Conservation (phyloP, 2,888 invertebrate genomes). For the Pterostichus madidus region DNA sequence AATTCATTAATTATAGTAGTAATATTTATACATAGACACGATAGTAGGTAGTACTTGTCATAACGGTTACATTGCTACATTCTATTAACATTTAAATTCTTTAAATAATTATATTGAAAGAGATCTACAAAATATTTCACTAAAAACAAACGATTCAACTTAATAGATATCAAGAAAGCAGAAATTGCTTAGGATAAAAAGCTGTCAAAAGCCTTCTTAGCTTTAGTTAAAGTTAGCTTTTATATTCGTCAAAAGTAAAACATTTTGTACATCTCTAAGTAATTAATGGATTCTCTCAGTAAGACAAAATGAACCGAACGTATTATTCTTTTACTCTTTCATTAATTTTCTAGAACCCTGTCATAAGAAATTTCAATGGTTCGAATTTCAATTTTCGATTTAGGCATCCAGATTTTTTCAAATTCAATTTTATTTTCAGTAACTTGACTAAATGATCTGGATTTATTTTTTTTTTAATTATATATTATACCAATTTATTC, state of each 20-base stretch:
- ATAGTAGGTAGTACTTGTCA: slow-evolving; percentile 51
- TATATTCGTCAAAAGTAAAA: slow-evolving; percentile 5
- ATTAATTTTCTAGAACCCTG: slow-evolving; percentile 64
- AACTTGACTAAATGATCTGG: slow-evolving; percentile 60
- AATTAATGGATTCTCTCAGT: slow-evolving; percentile 35
- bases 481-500: slow-evolving; percentile 59
- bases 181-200: slow-evolving; percentile 23
- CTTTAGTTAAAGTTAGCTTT: slow-evolving; percentile 10
- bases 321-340: slow-evolving; percentile 42
- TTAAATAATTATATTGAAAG: slow-evolving; percentile 39
- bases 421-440: slow-evolving; percentile 45
- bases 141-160: neutral
- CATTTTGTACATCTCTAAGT: slow-evolving; percentile 22
- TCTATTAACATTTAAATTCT: slow-evolving; percentile 57
- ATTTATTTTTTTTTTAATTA: slow-evolving; percentile 42
- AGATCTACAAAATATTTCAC: slow-evolving; percentile 34
- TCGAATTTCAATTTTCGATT: slow-evolving; percentile 54
- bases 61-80: slow-evolving; percentile 51
- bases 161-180: slow-evolving; percentile 29
- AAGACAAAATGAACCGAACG: slow-evolving; percentile 10
- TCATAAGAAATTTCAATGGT: slow-evolving; percentile 53
- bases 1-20: slow-evolving; percentile 53
- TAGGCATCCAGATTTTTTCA: slow-evolving; percentile 57
- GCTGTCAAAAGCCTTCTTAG: slow-evolving; percentile 24
- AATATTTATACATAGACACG: slow-evolving; percentile 60